Evolutionary conservation across 2,113 vertebrate genomes (phyloP).

Genomic region (Sclerurus mexicanus): DNA sequence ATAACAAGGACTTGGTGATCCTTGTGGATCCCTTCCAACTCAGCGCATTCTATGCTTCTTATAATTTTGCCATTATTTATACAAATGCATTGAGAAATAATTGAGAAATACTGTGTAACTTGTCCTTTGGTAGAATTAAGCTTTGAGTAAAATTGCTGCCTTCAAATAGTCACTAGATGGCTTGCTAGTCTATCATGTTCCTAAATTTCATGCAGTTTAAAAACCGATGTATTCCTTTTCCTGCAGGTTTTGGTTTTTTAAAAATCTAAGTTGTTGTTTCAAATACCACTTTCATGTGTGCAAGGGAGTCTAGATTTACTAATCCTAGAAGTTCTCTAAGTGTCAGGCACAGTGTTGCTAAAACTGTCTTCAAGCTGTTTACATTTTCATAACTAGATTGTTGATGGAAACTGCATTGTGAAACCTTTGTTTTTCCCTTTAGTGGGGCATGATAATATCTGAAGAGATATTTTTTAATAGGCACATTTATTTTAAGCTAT

Average conservation of each 20-base stretch:
- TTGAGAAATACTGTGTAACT: not conserved
- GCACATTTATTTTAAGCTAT: not conserved
- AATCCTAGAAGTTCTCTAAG: constrained; percentile 45
- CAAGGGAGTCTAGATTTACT: constrained; percentile 38
- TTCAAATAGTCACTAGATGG: constrained; percentile 72
- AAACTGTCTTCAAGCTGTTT: not conserved
- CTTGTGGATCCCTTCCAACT: not conserved
- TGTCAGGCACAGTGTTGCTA: not conserved
- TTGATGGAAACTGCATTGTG: not conserved
- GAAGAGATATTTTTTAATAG: not conserved
- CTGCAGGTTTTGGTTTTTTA: not conserved
- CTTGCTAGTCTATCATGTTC: constrained; percentile 64
- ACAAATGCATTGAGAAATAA: not conserved
- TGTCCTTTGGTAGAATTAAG: not conserved
- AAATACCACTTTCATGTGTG: constrained; percentile 43
- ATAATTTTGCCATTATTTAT: not conserved
- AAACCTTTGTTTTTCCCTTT: not conserved
- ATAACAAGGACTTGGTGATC: not conserved
- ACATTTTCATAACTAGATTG: not conserved
- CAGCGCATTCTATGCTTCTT: not conserved
- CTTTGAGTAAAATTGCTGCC: not conserved
- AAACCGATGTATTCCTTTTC: not conserved
- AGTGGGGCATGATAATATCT: not conserved
- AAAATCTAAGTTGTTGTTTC: constrained; percentile 45
- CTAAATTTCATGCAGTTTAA: not conserved